Evolutionary conservation across 2,888 invertebrate species (phyloP).

Genomic region (Eledone cirrhosa): DNA sequence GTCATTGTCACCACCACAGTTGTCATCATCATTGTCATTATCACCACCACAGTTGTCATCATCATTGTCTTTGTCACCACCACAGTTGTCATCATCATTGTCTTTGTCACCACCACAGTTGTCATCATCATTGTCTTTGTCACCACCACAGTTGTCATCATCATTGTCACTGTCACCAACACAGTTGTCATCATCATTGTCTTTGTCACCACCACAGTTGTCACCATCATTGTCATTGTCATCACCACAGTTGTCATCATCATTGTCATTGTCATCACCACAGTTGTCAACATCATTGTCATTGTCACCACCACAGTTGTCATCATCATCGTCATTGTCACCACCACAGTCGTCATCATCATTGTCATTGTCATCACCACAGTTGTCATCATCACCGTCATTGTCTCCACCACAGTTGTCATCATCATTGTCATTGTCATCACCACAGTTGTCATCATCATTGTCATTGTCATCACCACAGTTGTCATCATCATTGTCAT

Average conservation of each 20-base stretch:
- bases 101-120: neutral
- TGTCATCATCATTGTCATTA: neutral
- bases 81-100: slow-evolving; percentile 1
- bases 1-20: neutral
- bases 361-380: no score
- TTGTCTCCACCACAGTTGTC: no score
- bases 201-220: neutral
- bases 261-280: neutral
- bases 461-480: no score
- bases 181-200: no score
- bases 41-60: neutral
- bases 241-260: neutral
- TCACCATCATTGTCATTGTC: neutral
- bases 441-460: no score
- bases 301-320: no score
- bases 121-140: neutral
- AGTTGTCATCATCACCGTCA: no score
- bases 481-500: no score
- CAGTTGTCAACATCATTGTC: no score
- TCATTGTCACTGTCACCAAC: no score
- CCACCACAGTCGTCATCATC: neutral
- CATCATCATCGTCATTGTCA: neutral
- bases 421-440: no score
- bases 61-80: neutral
- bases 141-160: neutral